A percentile compares a stretch with the other conserved stretches of the same genome.
Conservation (phyloP, 1,140 invertebrate genomes). For the Trichoplusia ni region DNA sequence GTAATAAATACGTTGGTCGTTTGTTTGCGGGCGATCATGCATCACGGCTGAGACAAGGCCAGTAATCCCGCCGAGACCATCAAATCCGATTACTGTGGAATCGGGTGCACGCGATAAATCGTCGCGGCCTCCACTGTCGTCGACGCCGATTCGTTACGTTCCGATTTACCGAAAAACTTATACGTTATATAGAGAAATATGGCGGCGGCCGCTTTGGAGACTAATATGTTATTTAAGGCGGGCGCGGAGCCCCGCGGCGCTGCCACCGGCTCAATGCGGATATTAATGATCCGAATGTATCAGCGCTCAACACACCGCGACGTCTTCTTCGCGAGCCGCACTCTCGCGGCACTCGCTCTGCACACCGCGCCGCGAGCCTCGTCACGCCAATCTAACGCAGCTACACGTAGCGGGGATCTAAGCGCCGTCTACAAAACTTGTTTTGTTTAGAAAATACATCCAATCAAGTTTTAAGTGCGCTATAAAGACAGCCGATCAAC, state of each 20-base stretch:
- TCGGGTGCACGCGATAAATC: slow-evolving; percentile 72
- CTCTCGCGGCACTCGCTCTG: background rate
- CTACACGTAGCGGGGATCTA: background rate
- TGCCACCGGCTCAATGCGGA: slow-evolving; percentile 67
- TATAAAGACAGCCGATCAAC: background rate
- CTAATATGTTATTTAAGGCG: slow-evolving; percentile 74
- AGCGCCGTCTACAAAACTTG: background rate
- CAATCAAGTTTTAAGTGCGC: slow-evolving; percentile 2
- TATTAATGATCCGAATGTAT: slow-evolving; percentile 74
- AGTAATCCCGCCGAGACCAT: slow-evolving; percentile 36
- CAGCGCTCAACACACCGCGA: slow-evolving; percentile 49
- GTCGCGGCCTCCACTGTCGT: slow-evolving; percentile 59
- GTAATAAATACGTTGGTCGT: background rate
- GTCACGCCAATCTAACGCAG: background rate
- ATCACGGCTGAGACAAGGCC: slow-evolving; percentile 12
- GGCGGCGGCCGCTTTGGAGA: slow-evolving; percentile 66
- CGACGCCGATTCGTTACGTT: slow-evolving; percentile 66
- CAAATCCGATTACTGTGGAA: slow-evolving; percentile 67
- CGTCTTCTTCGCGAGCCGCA: slow-evolving; percentile 51
- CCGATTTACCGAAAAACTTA: slow-evolving; percentile 69
- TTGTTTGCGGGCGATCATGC: background rate
- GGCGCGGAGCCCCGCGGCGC: slow-evolving; percentile 62
- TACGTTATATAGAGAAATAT: slow-evolving; percentile 63
- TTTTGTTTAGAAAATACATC: background rate
- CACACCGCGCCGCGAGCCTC: background rate